Conservation (phyloP, 2,888 invertebrate genomes). For the Erebia epiphron region DNA sequence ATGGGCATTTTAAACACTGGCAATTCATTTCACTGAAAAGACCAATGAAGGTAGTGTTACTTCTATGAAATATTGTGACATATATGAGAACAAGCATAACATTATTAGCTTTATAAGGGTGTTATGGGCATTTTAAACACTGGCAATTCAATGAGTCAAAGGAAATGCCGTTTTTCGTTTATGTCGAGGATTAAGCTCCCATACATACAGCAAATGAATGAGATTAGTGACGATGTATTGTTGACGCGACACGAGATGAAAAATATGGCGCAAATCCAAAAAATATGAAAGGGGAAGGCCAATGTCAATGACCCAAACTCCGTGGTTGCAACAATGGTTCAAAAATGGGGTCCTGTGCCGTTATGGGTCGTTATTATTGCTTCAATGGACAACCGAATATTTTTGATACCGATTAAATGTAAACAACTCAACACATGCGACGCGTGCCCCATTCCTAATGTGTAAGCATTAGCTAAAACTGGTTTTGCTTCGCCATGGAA, state of each 20-base stretch:
- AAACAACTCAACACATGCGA: slow-evolving; percentile 13
- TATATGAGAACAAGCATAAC: neutral
- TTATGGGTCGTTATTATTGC: slow-evolving; percentile 72
- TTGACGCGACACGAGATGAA: slow-evolving; percentile 69
- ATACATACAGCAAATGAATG: slow-evolving; percentile 40
- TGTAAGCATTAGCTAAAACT: slow-evolving; percentile 32
- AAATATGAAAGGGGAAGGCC: slow-evolving; percentile 69
- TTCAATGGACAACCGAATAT: slow-evolving; percentile 61
- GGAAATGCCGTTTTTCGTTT: slow-evolving; percentile 21
- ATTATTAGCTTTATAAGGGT: neutral
- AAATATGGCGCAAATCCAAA: slow-evolving; percentile 70
- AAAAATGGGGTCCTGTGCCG: slow-evolving; percentile 72
- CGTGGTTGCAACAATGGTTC: slow-evolving; percentile 70
- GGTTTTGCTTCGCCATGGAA: slow-evolving; percentile 27
- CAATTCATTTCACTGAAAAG: neutral
- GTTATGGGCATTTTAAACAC: neutral
- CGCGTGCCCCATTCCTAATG: slow-evolving; percentile 38
- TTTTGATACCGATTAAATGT: slow-evolving; percentile 36
- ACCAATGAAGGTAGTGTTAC: neutral
- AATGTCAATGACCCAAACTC: slow-evolving; percentile 80
- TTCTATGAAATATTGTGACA: neutral
- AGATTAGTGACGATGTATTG: slow-evolving; percentile 70
- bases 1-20: neutral
- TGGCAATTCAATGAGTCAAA: slow-evolving; percentile 7
- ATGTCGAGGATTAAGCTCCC: slow-evolving; percentile 50